Evolutionary conservation across 1,140 invertebrate species (phyloP), one percentile per base, ranked within the genome.

Genomic region (Zaprionus inermis): DNA sequence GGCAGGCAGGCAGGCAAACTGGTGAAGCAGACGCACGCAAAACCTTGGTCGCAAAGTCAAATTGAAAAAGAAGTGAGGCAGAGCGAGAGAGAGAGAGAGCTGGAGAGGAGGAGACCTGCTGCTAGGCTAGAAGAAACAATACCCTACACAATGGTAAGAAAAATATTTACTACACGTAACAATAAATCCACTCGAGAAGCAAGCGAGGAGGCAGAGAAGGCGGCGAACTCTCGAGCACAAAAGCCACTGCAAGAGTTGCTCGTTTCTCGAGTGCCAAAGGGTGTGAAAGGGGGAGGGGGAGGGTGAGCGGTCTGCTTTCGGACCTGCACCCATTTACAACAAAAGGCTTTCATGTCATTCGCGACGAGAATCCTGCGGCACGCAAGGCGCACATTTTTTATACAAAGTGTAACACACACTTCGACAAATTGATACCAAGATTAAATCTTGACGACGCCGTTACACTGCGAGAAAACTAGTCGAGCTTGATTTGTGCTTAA

Each of bases 351-450:
- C 72, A 71, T 72, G 76, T 76, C 76, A 41, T 56, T 38, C 51
- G 57, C 68, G 32, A 66, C 52, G 46, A 76, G 24, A 28, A 5
- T 61, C 41, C 55, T 75, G 64, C 44, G 65, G 60, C 79, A 81
- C 79, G 79, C 73, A 76, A 81, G 68, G 22, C 60, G 68, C 67
- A 63, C 59, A 72, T 76, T 84, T 85, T 66, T 55, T 73, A 67
- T 72, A 63, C 67, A 32, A 72, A 79, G 64, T 76, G 73, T 72
- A 79, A 69, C 76, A 69, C 68, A 79, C 76, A 72, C 74, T 78
- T 89, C 71, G 84, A 83, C 79, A 88, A 89, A 83, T 88, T 88
- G 83, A 88, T 88, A 88, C 63, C 52, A 67, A 79, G 83, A 86
- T 86, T 82, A 78, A 79, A 82, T 88, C 83, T 69, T 72, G 66